These are phyloP conservation scores for Phaonia tiefii DNA, from an alignment of 2,888 invertebrate genomes.

Conservation along the genomic window DNA sequence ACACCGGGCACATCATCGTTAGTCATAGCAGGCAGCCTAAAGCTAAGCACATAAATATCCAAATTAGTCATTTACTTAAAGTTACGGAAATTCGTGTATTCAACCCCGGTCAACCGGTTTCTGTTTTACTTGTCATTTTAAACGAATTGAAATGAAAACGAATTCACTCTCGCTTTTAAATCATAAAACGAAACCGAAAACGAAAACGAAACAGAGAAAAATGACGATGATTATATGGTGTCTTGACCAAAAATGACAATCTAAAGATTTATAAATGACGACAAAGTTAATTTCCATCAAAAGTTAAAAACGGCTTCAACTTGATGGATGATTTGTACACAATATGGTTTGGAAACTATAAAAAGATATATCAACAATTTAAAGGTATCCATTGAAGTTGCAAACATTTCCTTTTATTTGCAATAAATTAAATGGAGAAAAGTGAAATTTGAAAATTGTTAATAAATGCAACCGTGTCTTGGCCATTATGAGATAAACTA, in stretches of 20 bases:
- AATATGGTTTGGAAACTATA: too few species aligned
- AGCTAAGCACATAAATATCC: background rate
- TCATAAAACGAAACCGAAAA: background rate
- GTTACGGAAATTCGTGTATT: conserved; percentile 4
- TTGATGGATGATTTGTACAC: too few species aligned
- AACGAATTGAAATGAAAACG: background rate
- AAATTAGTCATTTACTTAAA: conserved; percentile 16
- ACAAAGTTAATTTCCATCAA: background rate
- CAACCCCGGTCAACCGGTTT: background rate
- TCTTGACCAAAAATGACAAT: background rate
- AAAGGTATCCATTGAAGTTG: too few species aligned
- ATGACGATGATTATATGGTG: conserved; percentile 5
- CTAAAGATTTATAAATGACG: background rate
- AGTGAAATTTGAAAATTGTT: too few species aligned
- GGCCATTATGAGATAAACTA: too few species aligned
- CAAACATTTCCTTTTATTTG: too few species aligned
- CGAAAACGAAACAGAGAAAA: background rate
- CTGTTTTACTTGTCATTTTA: background rate
- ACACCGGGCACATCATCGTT: conserved; percentile 6
- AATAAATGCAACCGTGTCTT: too few species aligned
- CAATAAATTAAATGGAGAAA: too few species aligned
- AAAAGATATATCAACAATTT: too few species aligned
- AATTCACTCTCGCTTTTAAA: conserved; percentile 12
- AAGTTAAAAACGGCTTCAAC: too few species aligned
- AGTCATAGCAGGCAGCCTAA: background rate